Percentiles rank a stretch among this genome's conserved stretches.
These are phyloP conservation scores for Girardinus metallicus DNA, from an alignment of 2,797 vertebrate species.

Conservation along the genomic window DNA sequence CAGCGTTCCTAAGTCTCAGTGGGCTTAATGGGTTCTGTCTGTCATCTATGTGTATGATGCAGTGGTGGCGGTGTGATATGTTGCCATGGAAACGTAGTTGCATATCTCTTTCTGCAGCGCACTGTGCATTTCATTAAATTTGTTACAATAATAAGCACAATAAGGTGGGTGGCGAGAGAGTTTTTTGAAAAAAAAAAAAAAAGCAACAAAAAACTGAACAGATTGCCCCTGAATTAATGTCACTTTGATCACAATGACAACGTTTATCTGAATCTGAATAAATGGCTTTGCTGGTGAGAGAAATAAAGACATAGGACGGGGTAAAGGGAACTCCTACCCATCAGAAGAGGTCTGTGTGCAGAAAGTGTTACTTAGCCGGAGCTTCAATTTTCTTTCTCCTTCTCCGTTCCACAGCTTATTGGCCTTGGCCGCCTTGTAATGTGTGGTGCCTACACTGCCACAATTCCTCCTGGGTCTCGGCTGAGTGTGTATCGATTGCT, in stretches of 20 bases:
- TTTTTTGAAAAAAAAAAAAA: slow-evolving; percentile 52
- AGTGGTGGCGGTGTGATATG: slow-evolving; percentile 65
- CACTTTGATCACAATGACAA: slow-evolving; percentile 52
- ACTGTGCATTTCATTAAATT: slow-evolving; percentile 65
- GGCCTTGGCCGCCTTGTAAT: slow-evolving; percentile 80
- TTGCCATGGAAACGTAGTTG: slow-evolving; percentile 77
- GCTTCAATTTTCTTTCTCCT: slow-evolving; percentile 59
- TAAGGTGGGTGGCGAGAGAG: slow-evolving; percentile 54
- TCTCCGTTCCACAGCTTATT: slow-evolving; percentile 69
- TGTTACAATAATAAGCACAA: slow-evolving; percentile 62
- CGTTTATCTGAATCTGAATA: slow-evolving; percentile 48
- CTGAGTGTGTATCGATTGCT: slow-evolving; percentile 79
- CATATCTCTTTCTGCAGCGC: slow-evolving; percentile 58
- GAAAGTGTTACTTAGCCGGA: slow-evolving; percentile 66
- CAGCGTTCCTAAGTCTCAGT: slow-evolving; percentile 66
- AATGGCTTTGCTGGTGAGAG: slow-evolving; percentile 17
- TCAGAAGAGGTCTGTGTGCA: slow-evolving; percentile 29
- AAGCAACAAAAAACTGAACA: slow-evolving; percentile 31
- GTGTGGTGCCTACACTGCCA: slow-evolving; percentile 79
- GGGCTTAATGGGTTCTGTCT: slow-evolving; percentile 74
- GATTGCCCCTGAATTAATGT: slow-evolving; percentile 54
- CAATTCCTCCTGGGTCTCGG: slow-evolving; percentile 79
- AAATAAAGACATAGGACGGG: slow-evolving; percentile 43
- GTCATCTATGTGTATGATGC: slow-evolving; percentile 77
- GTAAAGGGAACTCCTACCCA: slow-evolving; percentile 16